Evolutionary conservation across 2,113 vertebrate species (phyloP), one percentile per base, ranked within the genome.

Genomic region (Sceloporus undulatus): DNA sequence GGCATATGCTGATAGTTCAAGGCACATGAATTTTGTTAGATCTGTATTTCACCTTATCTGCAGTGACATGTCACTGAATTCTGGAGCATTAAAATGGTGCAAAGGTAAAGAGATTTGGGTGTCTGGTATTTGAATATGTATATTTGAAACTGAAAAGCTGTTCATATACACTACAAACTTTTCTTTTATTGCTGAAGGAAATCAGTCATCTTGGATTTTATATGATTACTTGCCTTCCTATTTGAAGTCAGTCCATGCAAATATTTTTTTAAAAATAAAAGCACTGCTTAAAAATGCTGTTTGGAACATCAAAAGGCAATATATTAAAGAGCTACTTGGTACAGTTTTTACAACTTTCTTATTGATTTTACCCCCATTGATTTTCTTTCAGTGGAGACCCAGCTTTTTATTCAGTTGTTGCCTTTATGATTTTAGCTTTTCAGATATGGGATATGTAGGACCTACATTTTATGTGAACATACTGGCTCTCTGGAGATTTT

Each of bases 281-380:
- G 14, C 68, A 86, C 23, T 1, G 3, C 74, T 93, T 96, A 85
- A 94, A 95, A 94, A 90, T 91, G 82, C 14, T 86, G 77, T 95
- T 94, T 93, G 93, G 70, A 85, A 91, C 88, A 95, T 95, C 87
- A 90, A 91, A 95, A 93, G 86, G 40, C 84, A 71, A 85, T 94
- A 84, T 94, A 93, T 96, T 96, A 94, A 87, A 92, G 65, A 94
- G 62, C 79, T 95, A 94, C 94, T 94, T 94, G 88, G 84, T 94
- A 87, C 7, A 88, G 93, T 52, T 92, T 94, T 96, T 95, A 95
- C 88, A 92, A 87, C 74, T 88, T 90, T 91, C 86, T 4, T 85
- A 88, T 70, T 91, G 91, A 85, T 66, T 89, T 89, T 90, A 87
- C 78, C 73, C 16, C 25, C 70, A 93, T 92, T 94, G 90, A 94